Base-by-base conservation (phyloP, 2,797 vertebrate genomes). In the Valencia hispanica region DNA sequence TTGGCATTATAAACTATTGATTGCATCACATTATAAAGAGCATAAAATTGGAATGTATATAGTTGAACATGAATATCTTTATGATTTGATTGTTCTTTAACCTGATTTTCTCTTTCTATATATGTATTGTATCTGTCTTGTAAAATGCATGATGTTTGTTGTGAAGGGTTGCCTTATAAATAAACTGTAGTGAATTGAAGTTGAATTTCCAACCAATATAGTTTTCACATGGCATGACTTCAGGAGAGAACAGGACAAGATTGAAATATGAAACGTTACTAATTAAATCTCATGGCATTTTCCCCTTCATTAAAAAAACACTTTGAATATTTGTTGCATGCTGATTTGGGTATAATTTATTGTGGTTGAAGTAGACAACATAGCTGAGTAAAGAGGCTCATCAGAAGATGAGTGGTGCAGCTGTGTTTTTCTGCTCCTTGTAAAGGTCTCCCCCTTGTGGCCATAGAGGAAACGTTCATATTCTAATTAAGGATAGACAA, bases 361-460 rank as follows among this genome's bases (percentile, higher is more conserved):
- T 51, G 30, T 50, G 10, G 0, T 14, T 10, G 5, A 22, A 22
- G 32, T 10, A 22, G 18, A 34, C 4, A 34, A 70, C 15, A 25
- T 1, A 11, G 25, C 1, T 8, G 27, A 70, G 20, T 20, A 43
- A 72, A 34, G 9, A 50, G 27, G 27, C 1, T 48, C 5, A 18
- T 70, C n/a, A 11, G 45, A 27, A 8, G 18, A 36, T 5, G 17
- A 61, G 57, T 17, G 27, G 27, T 32, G 47, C 22, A 5, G 48
- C 18, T 15, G 8, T 3, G 27, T 4, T 30, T 43, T 18, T 22
- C 41, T 14, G 11, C 76, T 2, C 77, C 72, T 86, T 68, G 80
- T 47, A 1, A 75, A 82, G 81, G 80, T 80, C 90, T 79, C 93
- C 90, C 81, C 79, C 93, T 92, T 70, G 78, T 93, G 92, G 89